Evolutionary conservation across 2,888 invertebrate species (phyloP).

Genomic region (Drosophila maculinotata): DNA sequence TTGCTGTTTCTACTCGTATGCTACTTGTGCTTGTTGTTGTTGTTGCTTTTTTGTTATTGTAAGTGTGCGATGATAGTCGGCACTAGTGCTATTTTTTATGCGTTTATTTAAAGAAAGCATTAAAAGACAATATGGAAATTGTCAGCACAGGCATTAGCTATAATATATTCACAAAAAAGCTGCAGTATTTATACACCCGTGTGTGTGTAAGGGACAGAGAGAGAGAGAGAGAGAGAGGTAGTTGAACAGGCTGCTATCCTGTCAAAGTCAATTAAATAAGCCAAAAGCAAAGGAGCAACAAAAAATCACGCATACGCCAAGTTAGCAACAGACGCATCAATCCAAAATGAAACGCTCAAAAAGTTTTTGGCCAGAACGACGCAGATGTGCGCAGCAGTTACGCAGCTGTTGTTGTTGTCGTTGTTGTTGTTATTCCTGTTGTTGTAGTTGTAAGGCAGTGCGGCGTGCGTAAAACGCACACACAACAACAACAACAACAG

Average conservation of each 20-base stretch:
- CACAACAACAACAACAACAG: constrained; percentile 13
- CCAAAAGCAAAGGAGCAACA: constrained; percentile 20
- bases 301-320: constrained; percentile 8
- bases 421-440: constrained; percentile 15
- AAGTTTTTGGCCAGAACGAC: constrained; percentile 23
- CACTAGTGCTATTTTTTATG: constrained; percentile 51
- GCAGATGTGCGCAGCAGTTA: constrained; percentile 27
- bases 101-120: constrained; percentile 48
- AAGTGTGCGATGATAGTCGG: constrained; percentile 47
- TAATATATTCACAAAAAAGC: constrained; percentile 24
- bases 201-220: neutral
- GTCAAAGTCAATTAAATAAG: constrained; percentile 34
- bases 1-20: constrained; percentile 19
- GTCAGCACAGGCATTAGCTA: constrained; percentile 30
- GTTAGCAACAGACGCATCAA: constrained; percentile 42
- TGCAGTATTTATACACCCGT: constrained; percentile 10
- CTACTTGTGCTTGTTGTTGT: constrained; percentile 15
- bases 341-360: constrained; percentile 34
- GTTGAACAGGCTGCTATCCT: neutral
- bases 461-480: constrained; percentile 65
- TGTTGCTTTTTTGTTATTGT: constrained; percentile 4
- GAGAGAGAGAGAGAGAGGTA: neutral
- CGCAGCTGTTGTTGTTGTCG: constrained; percentile 15
- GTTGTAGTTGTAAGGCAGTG: constrained; percentile 45
- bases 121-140: constrained; percentile 38